Evolutionary conservation across 2,113 vertebrate species (phyloP), one percentile per base, ranked within the genome.

Genomic region (Zonotrichia leucophrys): DNA sequence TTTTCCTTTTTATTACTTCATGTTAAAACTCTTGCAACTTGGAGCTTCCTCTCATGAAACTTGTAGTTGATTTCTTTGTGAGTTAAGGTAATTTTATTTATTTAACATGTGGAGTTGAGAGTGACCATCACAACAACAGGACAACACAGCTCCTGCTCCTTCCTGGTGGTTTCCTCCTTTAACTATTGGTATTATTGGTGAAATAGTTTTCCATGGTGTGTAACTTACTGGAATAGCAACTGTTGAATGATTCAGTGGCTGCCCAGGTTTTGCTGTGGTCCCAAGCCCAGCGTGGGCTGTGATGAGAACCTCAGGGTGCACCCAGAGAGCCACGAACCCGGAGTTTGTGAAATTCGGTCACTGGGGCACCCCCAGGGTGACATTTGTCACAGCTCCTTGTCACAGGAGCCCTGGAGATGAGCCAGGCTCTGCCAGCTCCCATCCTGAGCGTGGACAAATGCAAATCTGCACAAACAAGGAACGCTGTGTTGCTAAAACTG

Each of bases 381-480:
- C 84, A 77, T 62, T 27, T 79, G 96, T 85, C 94, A 44, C 12
- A 30, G 66, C 52, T 69, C 31, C 21, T 8, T 64, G 77, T 41
- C 90, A 69, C 63, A 52, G 68, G 74, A 91, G 78, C 11, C 46
- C 90, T 56, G 76, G 83, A 91, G 90, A 33, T 2, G 39, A 80
- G 90, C 72, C 46, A 20, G 67, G 83, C 16, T 81, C 83, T 93
- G 91, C 89, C 92, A 88, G 83, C 86, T 90, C 67, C 3, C 73
- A 37, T 67, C 90, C 87, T 28, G 4, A 19, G 67, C 22, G 68
- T 7, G 91, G 89, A 77, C 92, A 74, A 96, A 93, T 86, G 90
- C 86, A 86, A 67, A 95, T 86, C 76, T 60, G 86, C 83, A 81
- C 85, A 62, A 94, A 91, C 70, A 73, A 86, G 86, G 67, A 91